Conservation (phyloP, 2,888 invertebrate genomes). For the Agonopterix subpropinquella region DNA sequence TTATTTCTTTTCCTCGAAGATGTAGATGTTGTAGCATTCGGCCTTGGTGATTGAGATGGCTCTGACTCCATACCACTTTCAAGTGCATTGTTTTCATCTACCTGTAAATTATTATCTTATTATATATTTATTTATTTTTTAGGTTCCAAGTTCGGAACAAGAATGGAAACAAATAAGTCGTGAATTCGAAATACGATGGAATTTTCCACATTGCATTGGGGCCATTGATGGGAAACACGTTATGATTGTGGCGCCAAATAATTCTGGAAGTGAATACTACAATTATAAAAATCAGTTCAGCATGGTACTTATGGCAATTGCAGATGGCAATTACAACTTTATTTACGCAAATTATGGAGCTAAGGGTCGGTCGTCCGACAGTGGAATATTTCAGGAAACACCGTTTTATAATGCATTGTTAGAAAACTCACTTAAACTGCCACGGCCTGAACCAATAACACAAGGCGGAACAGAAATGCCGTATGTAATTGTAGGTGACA, state of each 20-base stretch:
- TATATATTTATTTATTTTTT: conserved; percentile 7
- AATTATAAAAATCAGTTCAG: conserved; percentile 20
- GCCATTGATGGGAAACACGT: conserved; percentile 14
- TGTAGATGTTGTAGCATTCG: neutral
- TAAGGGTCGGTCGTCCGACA: conserved; percentile 21
- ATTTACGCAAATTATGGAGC: conserved; percentile 21
- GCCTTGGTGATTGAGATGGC: neutral
- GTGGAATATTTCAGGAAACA: conserved; percentile 27
- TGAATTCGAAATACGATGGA: conserved; percentile 19
- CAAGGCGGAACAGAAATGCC: conserved; percentile 17
- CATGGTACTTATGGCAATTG: conserved; percentile 20
- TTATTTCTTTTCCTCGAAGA: neutral
- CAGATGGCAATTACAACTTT: conserved; percentile 20
- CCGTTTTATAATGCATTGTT: conserved; percentile 18
- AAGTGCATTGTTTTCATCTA: neutral
- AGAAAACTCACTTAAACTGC: conserved; percentile 18
- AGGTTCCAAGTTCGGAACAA: conserved; percentile 19
- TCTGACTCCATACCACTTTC: neutral
- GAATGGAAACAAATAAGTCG: conserved; percentile 14
- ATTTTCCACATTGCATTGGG: conserved; percentile 20
- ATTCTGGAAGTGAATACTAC: conserved; percentile 21
- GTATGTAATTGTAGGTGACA: conserved; percentile 27
- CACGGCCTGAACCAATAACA: conserved; percentile 18
- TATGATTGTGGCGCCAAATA: conserved; percentile 17
- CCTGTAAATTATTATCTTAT: neutral